Conservation (phyloP, 2,113 vertebrate genomes). For the Beaufortia kweichowensis region DNA sequence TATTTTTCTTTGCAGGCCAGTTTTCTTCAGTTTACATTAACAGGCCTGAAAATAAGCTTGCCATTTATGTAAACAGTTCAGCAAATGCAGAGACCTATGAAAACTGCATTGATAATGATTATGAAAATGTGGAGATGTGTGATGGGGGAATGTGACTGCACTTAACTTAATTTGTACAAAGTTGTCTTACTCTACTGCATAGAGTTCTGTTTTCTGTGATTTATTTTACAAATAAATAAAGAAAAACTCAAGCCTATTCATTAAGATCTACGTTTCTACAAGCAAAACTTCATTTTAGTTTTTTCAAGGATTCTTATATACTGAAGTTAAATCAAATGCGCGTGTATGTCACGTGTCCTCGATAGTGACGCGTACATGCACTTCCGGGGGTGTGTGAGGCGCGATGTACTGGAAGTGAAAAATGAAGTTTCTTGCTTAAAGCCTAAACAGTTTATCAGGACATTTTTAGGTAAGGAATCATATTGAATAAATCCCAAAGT, state of each 20-base stretch:
- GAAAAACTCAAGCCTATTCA: no score
- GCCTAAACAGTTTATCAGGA: not conserved
- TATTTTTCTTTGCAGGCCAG: not conserved
- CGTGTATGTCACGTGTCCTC: not conserved
- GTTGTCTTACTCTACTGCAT: not conserved
- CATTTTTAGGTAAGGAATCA: not conserved
- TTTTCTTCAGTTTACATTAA: not conserved
- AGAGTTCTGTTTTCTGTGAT: not conserved
- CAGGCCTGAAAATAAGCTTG: constrained; percentile 7
- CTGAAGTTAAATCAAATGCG: no score
- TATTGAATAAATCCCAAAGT: not conserved
- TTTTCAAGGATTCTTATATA: no score
- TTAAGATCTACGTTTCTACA: no score
- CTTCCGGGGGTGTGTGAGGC: not conserved
- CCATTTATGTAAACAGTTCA: constrained; percentile 10
- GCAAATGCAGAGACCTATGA: not conserved
- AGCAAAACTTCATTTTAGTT: no score
- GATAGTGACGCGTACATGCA: not conserved
- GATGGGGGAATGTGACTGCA: not conserved
- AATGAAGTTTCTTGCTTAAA: not conserved
- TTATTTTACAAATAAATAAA: not conserved
- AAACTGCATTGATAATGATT: constrained; percentile 17
- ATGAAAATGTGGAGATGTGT: constrained; percentile 14
- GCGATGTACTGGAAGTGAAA: not conserved
- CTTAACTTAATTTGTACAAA: not conserved